A percentile compares a stretch with the other conserved stretches of the same genome.
Conservation (phyloP, 2,797 vertebrate genomes). For the Falco columbarius region DNA sequence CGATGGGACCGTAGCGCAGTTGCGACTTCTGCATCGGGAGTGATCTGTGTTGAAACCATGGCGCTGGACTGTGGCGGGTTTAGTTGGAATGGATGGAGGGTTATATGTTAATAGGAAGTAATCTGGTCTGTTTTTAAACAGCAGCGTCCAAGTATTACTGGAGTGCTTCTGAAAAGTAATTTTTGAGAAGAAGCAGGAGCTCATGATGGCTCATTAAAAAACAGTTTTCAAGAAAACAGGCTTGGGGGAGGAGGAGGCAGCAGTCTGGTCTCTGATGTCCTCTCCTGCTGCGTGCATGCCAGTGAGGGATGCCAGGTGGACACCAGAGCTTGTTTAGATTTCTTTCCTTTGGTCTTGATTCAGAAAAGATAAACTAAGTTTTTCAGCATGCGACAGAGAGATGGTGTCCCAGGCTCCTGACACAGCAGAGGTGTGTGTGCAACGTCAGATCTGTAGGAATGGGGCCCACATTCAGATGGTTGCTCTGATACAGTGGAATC, state of each 20-base stretch:
- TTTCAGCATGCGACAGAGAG: accelerated
- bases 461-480: neutral
- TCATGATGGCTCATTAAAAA: accelerated
- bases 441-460: neutral
- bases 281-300: neutral
- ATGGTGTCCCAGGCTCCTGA: neutral
- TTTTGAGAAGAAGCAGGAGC: neutral
- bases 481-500: neutral
- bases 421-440: neutral
- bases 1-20: accelerated
- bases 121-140: neutral
- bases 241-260: neutral
- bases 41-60: neutral
- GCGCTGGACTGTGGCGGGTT: neutral
- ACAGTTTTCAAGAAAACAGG: neutral
- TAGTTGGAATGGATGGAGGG: neutral
- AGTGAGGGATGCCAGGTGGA: neutral
- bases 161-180: neutral
- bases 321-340: neutral
- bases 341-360: neutral
- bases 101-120: neutral
- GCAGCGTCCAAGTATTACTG: neutral
- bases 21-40: neutral
- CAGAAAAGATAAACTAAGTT: neutral
- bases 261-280: neutral